A percentile compares a stretch with the other conserved stretches of the same genome.
Evolutionary conservation across 2,113 vertebrate genomes (phyloP).

Genomic region (Electrona antarctica): DNA sequence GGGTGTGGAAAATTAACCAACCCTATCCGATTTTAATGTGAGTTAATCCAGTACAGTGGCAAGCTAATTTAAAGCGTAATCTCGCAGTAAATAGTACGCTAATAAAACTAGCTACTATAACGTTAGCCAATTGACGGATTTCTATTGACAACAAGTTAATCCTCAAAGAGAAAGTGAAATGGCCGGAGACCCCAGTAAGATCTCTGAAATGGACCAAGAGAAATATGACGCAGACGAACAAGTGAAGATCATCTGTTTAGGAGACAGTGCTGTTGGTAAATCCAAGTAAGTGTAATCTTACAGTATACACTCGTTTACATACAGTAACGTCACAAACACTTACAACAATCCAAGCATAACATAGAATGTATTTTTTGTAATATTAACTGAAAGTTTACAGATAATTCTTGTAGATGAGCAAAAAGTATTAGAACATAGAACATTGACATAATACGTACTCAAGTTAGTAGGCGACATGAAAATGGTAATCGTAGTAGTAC

Average conservation of each 20-base stretch:
- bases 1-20: not conserved
- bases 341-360: too few relatives aligned
- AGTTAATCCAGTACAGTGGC: slow-evolving; percentile 14
- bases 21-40: not conserved
- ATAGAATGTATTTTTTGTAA: too few relatives aligned
- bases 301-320: too few relatives aligned
- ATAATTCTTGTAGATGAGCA: too few relatives aligned
- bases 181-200: slow-evolving; percentile 68
- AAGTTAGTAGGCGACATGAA: too few relatives aligned
- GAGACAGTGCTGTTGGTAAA: slow-evolving; percentile 96
- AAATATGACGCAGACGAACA: slow-evolving; percentile 86
- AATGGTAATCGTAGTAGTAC: too few relatives aligned
- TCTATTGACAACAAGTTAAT: not conserved
- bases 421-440: too few relatives aligned
- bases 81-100: not conserved
- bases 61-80: slow-evolving; percentile 25
- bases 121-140: not conserved
- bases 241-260: slow-evolving; percentile 95
- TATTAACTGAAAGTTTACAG: too few relatives aligned
- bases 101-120: slow-evolving; percentile 1
- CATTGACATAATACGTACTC: too few relatives aligned
- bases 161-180: slow-evolving; percentile 49
- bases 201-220: slow-evolving; percentile 80
- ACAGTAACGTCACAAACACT: too few relatives aligned
- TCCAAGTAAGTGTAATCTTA: slow-evolving; percentile 85